Evolutionary conservation across 2,113 vertebrate genomes (phyloP).

Genomic region (Tupaia chinensis): DNA sequence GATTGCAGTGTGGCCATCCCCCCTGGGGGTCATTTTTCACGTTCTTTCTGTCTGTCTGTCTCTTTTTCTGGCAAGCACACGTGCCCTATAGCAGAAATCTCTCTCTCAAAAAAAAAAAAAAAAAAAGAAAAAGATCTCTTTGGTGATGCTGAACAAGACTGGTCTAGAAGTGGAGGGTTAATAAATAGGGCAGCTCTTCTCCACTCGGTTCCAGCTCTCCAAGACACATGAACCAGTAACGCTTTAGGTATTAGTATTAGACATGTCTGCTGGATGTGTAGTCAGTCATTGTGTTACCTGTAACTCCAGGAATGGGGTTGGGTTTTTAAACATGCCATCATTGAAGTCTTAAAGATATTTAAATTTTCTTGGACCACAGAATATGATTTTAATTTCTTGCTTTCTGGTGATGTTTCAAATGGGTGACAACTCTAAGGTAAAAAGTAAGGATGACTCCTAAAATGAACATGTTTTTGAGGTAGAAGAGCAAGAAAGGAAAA

Average conservation of each 20-base stretch:
- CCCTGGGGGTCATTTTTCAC: no score
- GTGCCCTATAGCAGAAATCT: no score
- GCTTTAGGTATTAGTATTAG: not conserved
- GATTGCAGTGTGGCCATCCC: no score
- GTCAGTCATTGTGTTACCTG: not conserved
- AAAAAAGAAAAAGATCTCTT: not conserved
- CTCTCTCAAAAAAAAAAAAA: no score
- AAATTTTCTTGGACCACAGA: not conserved
- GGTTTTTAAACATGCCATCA: not conserved
- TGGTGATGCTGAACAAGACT: not conserved
- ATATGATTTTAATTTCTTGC: not conserved
- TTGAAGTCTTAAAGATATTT: not conserved
- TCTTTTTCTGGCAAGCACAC: no score
- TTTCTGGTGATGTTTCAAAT: not conserved
- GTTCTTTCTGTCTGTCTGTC: no score
- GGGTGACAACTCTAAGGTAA: not conserved
- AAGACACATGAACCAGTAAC: not conserved
- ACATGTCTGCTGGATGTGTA: not conserved
- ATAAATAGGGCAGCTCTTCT: not conserved
- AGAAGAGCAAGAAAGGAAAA: conserved; percentile 16
- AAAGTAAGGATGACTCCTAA: not conserved
- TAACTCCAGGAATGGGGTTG: not conserved
- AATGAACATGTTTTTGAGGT: not conserved
- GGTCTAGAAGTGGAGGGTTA: not conserved
- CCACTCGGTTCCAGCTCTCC: not conserved